phyloP scores from a whole-genome alignment of 2,797 vertebrate species.

The Glossophaga mutica region DNA sequence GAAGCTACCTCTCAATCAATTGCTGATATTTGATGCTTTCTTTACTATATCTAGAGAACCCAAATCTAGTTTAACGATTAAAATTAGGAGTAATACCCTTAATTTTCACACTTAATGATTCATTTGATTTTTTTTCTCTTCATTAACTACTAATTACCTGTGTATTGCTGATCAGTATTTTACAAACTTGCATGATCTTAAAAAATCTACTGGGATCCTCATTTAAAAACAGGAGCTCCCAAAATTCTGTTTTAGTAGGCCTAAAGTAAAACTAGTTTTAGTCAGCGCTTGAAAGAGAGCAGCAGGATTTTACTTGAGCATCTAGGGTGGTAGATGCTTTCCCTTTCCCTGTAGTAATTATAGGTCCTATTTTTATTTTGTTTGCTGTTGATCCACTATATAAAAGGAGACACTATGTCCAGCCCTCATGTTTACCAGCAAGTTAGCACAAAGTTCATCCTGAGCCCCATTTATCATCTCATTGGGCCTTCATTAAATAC shows the following conservation, averaged over 20 bases:
- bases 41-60: not conserved
- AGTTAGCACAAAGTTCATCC: not conserved
- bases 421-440: not conserved
- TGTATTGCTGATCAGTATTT: not conserved
- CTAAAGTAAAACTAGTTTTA: not conserved
- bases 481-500: not conserved
- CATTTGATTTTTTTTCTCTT: not conserved
- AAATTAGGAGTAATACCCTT: not conserved
- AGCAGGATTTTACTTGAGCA: not conserved
- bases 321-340: not conserved
- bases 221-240: not conserved
- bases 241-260: not conserved
- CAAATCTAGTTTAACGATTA: not conserved
- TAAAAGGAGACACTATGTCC: not conserved
- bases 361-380: not conserved
- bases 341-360: not conserved
- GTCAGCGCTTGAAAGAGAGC: not conserved
- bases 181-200: not conserved
- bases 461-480: not conserved
- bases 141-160: not conserved
- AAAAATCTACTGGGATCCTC: not conserved
- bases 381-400: not conserved
- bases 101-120: not conserved
- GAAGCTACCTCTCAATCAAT: not conserved
- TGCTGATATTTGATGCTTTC: not conserved